Evolutionary conservation across 92 coral and sea anemone genomes (phyloP), one percentile per base, ranked within the genome.

Genomic region (Palythoa grandis): DNA sequence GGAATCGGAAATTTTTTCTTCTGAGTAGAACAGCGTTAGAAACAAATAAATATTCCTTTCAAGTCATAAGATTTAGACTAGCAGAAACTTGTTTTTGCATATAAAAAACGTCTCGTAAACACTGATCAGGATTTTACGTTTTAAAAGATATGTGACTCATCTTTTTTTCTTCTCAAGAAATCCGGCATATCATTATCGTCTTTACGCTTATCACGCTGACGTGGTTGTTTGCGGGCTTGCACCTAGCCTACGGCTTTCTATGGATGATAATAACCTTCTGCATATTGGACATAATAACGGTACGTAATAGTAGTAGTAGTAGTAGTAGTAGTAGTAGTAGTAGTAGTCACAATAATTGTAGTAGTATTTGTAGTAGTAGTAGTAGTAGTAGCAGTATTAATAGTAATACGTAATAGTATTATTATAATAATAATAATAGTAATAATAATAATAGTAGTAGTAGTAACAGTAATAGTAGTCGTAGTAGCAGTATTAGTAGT

Each of bases 141-240:
- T 39, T 43, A 15, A 5, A 14, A 1, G 8, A n/a, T n/a, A 11
- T 52, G 5, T 50, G 16, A 37, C 82, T 83, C 77, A 23, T 43
- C 23, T 56, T 23, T 83, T 11, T 70, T 9, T 9, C 85, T 0
- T 66, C 35, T 60, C 17, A 86, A 96, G 99, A 96, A 93, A 92
- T 96, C 20, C 91, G 94, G 20, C 94, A 93, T 66, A 82, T 94
- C 58, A 93, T 95, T 79, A 66, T 76, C 40, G 91, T 96, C 17
- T 96, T 96, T 77, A 86, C 71, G 12, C 88, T 82, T 12, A 86
- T 96, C 5, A 86, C 97, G 58, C 61, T 96, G 89, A 95, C 95
- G 72, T 96, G 99, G 99, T 73, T 93, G 87, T 96, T 93, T 77
- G 99, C 94, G 82, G 99, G 99, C 79, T 88, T 96, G 53, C 99